Conservation (phyloP, 2,113 vertebrate species). For the Notarius lentiginosus region DNA sequence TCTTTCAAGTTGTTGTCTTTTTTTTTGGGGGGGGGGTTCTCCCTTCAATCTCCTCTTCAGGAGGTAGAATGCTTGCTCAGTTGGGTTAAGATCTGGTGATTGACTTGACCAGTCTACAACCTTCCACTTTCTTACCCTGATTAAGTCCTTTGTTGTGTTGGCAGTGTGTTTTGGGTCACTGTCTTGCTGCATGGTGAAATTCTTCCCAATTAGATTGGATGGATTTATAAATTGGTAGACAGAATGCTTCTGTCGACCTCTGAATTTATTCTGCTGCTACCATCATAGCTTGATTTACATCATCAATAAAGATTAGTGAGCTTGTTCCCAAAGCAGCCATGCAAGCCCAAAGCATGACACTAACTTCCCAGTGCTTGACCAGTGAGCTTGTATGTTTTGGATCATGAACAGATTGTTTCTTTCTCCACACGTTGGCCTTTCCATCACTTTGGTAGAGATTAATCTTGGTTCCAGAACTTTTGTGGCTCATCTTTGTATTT, state of each 20-base stretch:
- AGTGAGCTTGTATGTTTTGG: not conserved
- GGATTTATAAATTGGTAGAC: not conserved
- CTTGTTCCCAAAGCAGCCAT: not conserved
- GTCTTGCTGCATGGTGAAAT: not conserved
- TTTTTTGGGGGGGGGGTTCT: no score
- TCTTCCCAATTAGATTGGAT: not conserved
- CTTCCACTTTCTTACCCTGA: not conserved
- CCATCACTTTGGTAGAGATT: not conserved
- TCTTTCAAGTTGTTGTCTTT: no score
- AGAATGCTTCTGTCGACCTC: not conserved
- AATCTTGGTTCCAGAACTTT: not conserved
- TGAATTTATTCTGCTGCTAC: not conserved
- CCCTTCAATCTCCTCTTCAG: no score
- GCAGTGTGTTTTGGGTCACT: not conserved
- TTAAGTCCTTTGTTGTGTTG: not conserved
- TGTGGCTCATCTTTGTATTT: not conserved
- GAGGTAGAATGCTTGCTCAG: not conserved
- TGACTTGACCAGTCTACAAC: not conserved
- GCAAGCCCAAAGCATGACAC: not conserved
- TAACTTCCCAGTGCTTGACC: not conserved
- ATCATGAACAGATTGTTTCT: not conserved
- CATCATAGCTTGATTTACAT: not conserved
- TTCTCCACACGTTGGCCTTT: not conserved
- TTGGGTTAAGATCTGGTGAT: not conserved
- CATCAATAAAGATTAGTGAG: not conserved